Base-by-base conservation (phyloP, 2,797 vertebrate species). In the Huso huso region DNA sequence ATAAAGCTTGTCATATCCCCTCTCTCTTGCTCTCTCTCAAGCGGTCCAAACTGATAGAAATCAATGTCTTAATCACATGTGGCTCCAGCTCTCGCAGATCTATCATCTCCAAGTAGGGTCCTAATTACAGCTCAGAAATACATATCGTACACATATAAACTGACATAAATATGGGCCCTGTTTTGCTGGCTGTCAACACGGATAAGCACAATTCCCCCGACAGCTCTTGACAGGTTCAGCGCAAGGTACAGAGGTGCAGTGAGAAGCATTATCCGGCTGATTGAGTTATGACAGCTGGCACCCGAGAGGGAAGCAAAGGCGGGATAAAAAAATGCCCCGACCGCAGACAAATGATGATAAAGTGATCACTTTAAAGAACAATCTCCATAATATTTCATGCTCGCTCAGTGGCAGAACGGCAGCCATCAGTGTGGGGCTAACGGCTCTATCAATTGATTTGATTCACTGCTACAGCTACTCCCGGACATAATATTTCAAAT, bases 351-450 rank as follows among this genome's bases (percentile, higher is more conserved):
- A 97, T 95, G 94, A 97, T 98, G 95, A 99, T 95, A 92, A 96
- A 98, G 95, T 95, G 92, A 95, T 97, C 96, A 94, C 95, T 98
- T 97, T 96, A 96, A 96, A 94, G 93, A 94, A 95, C 94, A 94
- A 95, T 98, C 95, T 96, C 92, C 91, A 91, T 94, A 95, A 98
- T 99, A 98, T 97, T 98, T 99, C 96, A 97, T 92, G 95, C 93
- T 91, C 78, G 70, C 88, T 89, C 92, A 84, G 81, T 86, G 86
- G 92, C 89, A 85, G 86, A 82, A 88, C 84, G 89, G 89, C 92
- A 88, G 90, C 84, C 86, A 76, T 69, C 83, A 85, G 90, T 88
- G 88, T 82, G 69, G 85, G 87, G 90, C 94, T 97, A 97, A 96
- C 94, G 93, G 93, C 94, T 96, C 94, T 94, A 96, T 98, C 96